These are phyloP conservation scores for Arenaria interpres DNA, from an alignment of 2,113 vertebrate species.

Conservation along the genomic window DNA sequence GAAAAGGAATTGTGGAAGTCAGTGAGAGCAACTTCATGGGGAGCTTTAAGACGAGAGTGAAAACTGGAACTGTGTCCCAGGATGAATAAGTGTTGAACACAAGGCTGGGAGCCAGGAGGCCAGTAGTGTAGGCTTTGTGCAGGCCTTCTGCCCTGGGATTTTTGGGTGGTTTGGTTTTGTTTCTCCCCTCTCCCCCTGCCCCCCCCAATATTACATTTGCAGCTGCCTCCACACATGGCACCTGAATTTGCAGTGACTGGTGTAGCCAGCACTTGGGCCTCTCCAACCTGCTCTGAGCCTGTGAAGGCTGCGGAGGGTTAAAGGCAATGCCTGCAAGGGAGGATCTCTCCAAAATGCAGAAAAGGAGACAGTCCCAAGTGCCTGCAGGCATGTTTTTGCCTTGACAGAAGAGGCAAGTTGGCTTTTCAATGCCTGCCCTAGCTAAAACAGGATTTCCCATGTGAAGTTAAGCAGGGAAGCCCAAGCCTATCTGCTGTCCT, in stretches of 20 bases:
- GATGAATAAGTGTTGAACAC: background rate
- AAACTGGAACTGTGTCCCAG: background rate
- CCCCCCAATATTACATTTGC: background rate
- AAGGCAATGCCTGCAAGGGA: background rate
- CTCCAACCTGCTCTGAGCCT: background rate
- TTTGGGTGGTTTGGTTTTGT: background rate
- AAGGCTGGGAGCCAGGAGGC: background rate
- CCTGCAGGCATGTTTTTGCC: background rate
- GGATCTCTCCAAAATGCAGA: background rate
- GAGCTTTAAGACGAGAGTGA: background rate
- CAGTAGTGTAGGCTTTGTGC: background rate
- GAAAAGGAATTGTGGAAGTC: background rate
- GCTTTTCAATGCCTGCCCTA: background rate
- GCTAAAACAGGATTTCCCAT: background rate
- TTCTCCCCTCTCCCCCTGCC: no score
- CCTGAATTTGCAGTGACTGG: background rate
- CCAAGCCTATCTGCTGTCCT: background rate
- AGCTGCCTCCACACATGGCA: background rate
- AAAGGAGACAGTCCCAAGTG: background rate
- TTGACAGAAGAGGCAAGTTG: background rate
- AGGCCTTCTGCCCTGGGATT: background rate
- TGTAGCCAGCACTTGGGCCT: background rate
- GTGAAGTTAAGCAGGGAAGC: background rate
- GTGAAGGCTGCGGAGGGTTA: background rate
- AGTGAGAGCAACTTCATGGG: background rate